Conservation (phyloP, 2,113 vertebrate species). For the Peromyscus maniculatus region DNA sequence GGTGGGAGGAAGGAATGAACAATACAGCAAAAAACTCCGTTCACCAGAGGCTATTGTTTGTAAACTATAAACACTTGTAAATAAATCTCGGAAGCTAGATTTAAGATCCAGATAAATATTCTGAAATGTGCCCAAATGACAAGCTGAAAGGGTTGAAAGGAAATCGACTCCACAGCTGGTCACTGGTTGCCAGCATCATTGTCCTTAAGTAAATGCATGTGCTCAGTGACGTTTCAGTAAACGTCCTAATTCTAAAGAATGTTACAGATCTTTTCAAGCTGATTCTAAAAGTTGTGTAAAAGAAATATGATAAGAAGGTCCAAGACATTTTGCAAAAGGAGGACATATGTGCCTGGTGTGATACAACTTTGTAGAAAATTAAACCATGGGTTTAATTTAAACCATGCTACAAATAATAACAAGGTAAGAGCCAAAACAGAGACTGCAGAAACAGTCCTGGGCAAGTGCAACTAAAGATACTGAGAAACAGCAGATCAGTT, state of each 20-base stretch:
- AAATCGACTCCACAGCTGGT: neutral
- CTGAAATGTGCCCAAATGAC: neutral
- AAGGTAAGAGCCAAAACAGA: neutral
- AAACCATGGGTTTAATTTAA: neutral
- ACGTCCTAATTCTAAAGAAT: neutral
- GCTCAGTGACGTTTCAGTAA: neutral
- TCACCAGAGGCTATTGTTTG: neutral
- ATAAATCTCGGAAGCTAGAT: neutral
- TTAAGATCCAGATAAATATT: neutral
- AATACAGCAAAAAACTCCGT: neutral
- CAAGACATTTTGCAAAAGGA: neutral
- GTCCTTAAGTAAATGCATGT: neutral
- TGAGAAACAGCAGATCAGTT: conserved; percentile 1
- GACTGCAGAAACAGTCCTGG: neutral
- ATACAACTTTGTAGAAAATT: neutral
- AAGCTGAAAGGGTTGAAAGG: neutral
- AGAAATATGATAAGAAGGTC: neutral
- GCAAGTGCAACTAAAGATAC: neutral
- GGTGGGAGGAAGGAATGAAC: neutral
- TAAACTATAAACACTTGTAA: neutral
- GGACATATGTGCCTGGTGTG: neutral
- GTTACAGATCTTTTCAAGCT: neutral
- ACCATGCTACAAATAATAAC: neutral
- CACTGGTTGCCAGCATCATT: neutral
- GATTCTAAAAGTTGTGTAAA: neutral